These are phyloP conservation scores for Copidosoma floridanum DNA, from an alignment of 1,140 invertebrate genomes.

Conservation along the genomic window DNA sequence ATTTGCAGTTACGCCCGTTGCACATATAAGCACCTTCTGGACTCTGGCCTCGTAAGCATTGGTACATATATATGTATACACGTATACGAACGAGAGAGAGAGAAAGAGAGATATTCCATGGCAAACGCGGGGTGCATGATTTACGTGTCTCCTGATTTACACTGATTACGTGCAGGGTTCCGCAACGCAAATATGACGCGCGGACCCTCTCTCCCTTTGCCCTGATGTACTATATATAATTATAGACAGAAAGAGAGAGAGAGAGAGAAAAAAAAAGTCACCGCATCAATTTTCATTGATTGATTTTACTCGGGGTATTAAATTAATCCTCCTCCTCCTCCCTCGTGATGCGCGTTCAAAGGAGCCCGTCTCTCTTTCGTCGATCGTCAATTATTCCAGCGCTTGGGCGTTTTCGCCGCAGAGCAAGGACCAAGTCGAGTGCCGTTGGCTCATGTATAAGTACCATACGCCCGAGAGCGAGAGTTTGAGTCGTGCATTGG, in stretches of 20 bases:
- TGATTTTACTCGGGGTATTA: constrained; percentile 53
- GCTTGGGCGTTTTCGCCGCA: constrained; percentile 3
- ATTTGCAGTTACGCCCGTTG: constrained; percentile 17
- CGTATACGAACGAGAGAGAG: not conserved
- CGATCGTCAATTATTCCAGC: constrained; percentile 24
- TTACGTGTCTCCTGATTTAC: constrained; percentile 58
- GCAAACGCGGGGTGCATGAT: constrained; percentile 49
- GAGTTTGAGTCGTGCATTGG: too few relatives aligned
- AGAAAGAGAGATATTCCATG: not conserved
- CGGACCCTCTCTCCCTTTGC: not conserved
- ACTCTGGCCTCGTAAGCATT: not conserved
- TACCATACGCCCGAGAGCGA: too few relatives aligned
- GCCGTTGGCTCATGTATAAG: too few relatives aligned
- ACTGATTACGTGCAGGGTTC: constrained; percentile 55
- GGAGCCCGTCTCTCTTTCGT: constrained; percentile 18
- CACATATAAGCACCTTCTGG: constrained; percentile 11
- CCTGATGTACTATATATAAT: constrained; percentile 30
- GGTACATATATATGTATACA: not conserved
- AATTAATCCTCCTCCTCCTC: constrained; percentile 43
- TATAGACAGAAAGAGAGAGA: too few relatives aligned
- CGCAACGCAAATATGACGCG: constrained; percentile 49
- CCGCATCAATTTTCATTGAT: constrained; percentile 51
- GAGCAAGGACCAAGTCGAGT: too few relatives aligned
- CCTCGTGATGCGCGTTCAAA: constrained; percentile 25
- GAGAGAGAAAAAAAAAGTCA: too few relatives aligned